Evolutionary conservation across 2,888 invertebrate species (phyloP).

Genomic region (Pediacus dermestoides): DNA sequence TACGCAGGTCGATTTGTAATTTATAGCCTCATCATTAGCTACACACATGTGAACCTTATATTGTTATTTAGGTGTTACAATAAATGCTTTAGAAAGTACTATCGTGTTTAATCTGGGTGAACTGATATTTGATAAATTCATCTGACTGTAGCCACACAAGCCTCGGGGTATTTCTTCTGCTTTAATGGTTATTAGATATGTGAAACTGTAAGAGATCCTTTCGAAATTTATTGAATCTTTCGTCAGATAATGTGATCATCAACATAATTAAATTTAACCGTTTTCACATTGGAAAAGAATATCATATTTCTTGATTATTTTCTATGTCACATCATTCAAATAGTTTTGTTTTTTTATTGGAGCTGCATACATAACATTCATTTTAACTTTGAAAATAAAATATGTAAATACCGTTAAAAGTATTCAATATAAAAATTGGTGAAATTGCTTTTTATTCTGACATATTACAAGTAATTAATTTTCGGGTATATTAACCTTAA

Average conservation of each 20-base stretch:
- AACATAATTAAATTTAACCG: constrained; percentile 19
- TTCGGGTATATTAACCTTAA: too few relatives aligned
- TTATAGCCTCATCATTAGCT: too few relatives aligned
- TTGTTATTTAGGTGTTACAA: too few relatives aligned
- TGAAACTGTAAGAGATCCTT: constrained; percentile 6
- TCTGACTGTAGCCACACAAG: too few relatives aligned
- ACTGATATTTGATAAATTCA: constrained; percentile 5
- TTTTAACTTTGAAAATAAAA: constrained; percentile 3
- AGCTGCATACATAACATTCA: too few relatives aligned
- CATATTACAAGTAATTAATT: too few relatives aligned
- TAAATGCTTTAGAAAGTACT: constrained; percentile 5
- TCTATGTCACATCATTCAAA: constrained; percentile 1
- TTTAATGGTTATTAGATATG: constrained; percentile 5
- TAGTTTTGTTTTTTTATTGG: too few relatives aligned
- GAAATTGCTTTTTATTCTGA: too few relatives aligned
- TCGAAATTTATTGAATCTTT: constrained; percentile 21
- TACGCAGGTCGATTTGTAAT: too few relatives aligned
- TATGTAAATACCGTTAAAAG: too few relatives aligned
- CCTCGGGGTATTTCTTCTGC: not conserved
- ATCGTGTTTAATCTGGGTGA: constrained; percentile 4
- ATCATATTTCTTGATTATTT: not conserved
- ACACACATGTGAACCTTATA: too few relatives aligned
- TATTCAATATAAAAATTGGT: too few relatives aligned
- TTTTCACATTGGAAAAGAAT: constrained; percentile 4
- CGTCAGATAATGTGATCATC: constrained; percentile 23